A percentile compares a stretch with the other conserved stretches of the same genome.
Evolutionary conservation across 2,888 invertebrate species (phyloP).

Genomic region (Limenitis camilla): DNA sequence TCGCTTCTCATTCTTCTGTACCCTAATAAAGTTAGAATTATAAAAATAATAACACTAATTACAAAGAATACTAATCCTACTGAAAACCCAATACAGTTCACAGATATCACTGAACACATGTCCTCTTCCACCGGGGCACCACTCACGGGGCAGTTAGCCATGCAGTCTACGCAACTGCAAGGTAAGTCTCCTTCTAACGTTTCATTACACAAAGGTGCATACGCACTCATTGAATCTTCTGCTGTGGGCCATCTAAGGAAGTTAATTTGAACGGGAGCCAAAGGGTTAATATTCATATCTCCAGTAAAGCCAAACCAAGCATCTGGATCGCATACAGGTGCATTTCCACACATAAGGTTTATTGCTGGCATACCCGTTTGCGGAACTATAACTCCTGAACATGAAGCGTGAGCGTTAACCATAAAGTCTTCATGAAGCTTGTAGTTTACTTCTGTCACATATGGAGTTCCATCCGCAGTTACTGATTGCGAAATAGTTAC

Average conservation of each 20-base stretch:
- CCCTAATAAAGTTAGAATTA: constrained; percentile 38
- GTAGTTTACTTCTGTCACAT: constrained; percentile 65
- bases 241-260: constrained; percentile 61
- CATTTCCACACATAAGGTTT: constrained; percentile 84
- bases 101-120: constrained; percentile 72
- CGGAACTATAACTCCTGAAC: constrained; percentile 84
- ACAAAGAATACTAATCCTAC: constrained; percentile 73
- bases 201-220: constrained; percentile 74
- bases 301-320: constrained; percentile 82
- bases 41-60: constrained; percentile 47
- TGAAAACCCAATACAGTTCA: constrained; percentile 79
- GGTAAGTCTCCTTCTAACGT: constrained; percentile 69
- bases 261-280: constrained; percentile 78
- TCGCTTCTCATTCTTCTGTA: constrained; percentile 23
- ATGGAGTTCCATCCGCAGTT: constrained; percentile 36
- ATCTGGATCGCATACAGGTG: constrained; percentile 76
- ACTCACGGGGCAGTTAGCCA: constrained; percentile 74
- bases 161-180: constrained; percentile 88
- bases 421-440: constrained; percentile 77
- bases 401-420: constrained; percentile 82
- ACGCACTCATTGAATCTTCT: constrained; percentile 57
- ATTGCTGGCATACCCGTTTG: constrained; percentile 83
- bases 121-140: constrained; percentile 54
- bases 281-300: constrained; percentile 59
- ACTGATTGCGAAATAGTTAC: constrained; percentile 36